Evolutionary conservation across 2,113 vertebrate species (phyloP).

Genomic region (Pandion haliaetus): DNA sequence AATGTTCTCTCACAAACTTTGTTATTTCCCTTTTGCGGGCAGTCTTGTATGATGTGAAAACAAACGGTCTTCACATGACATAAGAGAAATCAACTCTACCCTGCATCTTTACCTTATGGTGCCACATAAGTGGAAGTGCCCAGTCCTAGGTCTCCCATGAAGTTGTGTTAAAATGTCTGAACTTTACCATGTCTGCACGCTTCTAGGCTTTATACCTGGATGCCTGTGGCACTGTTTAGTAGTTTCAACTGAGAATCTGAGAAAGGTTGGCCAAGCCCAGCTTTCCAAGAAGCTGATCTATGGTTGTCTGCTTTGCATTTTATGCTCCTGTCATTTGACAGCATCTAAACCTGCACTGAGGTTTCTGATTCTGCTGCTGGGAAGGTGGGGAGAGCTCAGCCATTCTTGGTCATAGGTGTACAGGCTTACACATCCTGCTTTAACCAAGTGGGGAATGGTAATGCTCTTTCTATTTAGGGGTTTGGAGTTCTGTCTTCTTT

Average conservation of each 20-base stretch:
- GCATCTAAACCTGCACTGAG: background rate
- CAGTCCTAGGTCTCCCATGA: background rate
- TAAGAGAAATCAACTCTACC: background rate
- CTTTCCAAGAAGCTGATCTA: background rate
- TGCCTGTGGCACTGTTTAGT: background rate
- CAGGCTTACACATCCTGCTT: background rate
- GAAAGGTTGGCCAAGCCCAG: background rate
- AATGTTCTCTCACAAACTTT: background rate
- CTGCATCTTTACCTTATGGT: background rate
- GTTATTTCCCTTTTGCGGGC: background rate
- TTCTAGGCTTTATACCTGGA: background rate
- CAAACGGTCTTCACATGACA: background rate
- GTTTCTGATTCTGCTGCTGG: background rate
- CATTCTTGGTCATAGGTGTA: background rate
- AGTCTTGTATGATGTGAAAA: background rate
- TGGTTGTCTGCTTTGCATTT: background rate
- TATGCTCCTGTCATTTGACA: background rate
- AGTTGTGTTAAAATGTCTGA: background rate
- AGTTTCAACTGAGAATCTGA: background rate
- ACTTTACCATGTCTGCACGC: background rate
- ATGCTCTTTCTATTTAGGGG: background rate
- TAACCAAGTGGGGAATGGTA: background rate
- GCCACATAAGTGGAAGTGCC: background rate
- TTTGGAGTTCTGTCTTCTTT: background rate
- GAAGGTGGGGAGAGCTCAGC: background rate